Percentiles rank a stretch among this genome's conserved stretches.
phyloP scores from a whole-genome alignment of 1,140 invertebrate species.

The Ruditapes philippinarum region DNA sequence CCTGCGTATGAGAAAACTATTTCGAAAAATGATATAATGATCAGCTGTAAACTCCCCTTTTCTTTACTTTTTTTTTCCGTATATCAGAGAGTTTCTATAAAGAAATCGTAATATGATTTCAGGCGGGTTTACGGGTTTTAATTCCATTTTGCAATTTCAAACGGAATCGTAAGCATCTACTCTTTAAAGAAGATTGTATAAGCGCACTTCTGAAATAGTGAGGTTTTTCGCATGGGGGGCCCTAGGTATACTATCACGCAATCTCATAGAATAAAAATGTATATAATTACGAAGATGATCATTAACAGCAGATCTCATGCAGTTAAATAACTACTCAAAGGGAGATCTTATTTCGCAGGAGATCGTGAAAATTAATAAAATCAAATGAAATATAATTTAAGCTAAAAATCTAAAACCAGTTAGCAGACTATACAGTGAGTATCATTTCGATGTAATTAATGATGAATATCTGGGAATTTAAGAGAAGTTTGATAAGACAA shows the following conservation, averaged over 20 bases:
- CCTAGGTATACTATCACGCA: conserved; percentile 10
- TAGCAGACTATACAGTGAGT: conserved; percentile 8
- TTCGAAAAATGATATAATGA: not conserved
- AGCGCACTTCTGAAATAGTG: conserved; percentile 4
- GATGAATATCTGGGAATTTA: conserved; percentile 62
- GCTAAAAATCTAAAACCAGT: conserved; percentile 10
- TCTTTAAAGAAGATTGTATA: conserved; percentile 6
- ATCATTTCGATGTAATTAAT: conserved; percentile 60
- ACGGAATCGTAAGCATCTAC: conserved; percentile 1
- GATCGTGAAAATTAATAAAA: conserved; percentile 55
- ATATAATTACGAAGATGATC: conserved; percentile 52
- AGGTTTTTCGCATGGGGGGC: conserved; percentile 50
- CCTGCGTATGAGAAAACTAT: too few species aligned
- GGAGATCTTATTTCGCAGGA: not conserved
- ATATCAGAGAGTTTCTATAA: not conserved
- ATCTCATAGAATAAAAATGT: conserved; percentile 58
- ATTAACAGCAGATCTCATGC: conserved; percentile 53
- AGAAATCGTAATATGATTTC: not conserved
- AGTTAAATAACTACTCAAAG: conserved; percentile 45
- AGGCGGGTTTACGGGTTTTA: conserved; percentile 3
- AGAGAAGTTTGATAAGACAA: conserved; percentile 14
- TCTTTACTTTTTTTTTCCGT: not conserved
- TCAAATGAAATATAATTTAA: conserved; percentile 67
- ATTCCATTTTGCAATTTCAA: conserved; percentile 36
- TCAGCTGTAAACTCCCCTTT: not conserved